Conservation (phyloP, 2,888 invertebrate species). For the Eueremaeus valkanovi region DNA sequence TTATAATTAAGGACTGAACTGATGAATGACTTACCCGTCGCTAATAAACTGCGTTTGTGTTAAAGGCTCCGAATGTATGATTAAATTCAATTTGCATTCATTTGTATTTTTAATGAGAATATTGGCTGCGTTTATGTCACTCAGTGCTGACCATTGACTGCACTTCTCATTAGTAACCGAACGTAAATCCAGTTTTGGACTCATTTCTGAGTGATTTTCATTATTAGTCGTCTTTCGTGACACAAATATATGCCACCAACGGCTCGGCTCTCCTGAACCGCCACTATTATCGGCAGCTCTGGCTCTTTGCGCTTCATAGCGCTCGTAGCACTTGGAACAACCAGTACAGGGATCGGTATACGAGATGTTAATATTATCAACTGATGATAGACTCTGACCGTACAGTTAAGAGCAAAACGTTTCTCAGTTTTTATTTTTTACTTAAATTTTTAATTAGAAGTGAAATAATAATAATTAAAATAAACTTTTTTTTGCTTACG, state of each 20-base stretch:
- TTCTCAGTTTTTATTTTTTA: not conserved
- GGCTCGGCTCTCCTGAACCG: not conserved
- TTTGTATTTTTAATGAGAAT: constrained; percentile 41
- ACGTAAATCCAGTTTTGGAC: constrained; percentile 47
- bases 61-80: constrained; percentile 32
- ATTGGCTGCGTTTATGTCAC: constrained; percentile 44
- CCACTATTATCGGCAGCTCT: not conserved
- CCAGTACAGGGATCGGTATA: constrained; percentile 77
- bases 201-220: not conserved
- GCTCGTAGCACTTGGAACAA: constrained; percentile 66
- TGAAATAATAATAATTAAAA: constrained; percentile 23
- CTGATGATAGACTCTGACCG: constrained; percentile 52
- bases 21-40: constrained; percentile 27
- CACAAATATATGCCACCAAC: constrained; percentile 41
- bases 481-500: not conserved
- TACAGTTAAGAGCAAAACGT: no score
- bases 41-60: constrained; percentile 29
- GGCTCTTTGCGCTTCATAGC: not conserved
- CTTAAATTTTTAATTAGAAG: constrained; percentile 9
- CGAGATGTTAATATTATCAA: constrained; percentile 61
- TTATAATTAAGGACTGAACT: not conserved
- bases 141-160: constrained; percentile 47
- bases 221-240: constrained; percentile 34
- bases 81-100: constrained; percentile 35
- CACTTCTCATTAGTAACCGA: constrained; percentile 49